A percentile compares a stretch with the other conserved stretches of the same genome.
Conservation (phyloP, 2,888 invertebrate species). For the Aleiodes alternator region DNA sequence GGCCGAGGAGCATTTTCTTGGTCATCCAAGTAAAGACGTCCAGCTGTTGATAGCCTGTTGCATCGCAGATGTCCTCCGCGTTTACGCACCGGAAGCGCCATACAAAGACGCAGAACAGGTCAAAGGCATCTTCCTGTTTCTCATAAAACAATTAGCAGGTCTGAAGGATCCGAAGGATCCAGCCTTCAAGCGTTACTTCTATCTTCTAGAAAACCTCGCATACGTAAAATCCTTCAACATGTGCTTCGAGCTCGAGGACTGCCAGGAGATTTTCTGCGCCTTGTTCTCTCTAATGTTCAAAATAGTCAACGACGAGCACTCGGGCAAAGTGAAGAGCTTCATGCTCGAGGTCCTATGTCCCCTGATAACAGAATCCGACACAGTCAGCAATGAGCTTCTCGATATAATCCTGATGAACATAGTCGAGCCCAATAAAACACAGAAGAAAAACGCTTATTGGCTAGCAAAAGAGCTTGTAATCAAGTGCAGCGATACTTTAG, state of each 20-base stretch:
- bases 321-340: slow-evolving; percentile 95
- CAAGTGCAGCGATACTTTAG: slow-evolving; percentile 94
- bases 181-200: slow-evolving; percentile 98
- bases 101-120: slow-evolving; percentile 95
- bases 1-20: slow-evolving; percentile 94
- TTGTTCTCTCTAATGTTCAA: slow-evolving; percentile 96
- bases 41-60: slow-evolving; percentile 97
- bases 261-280: slow-evolving; percentile 96
- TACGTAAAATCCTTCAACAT: slow-evolving; percentile 99
- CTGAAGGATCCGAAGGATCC: slow-evolving; percentile 97
- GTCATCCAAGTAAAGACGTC: slow-evolving; percentile 93
- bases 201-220: slow-evolving; percentile 96
- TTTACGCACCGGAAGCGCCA: slow-evolving; percentile 98
- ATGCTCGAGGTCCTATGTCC: slow-evolving; percentile 97
- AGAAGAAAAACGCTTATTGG: slow-evolving; percentile 91
- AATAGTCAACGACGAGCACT: slow-evolving; percentile 98
- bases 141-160: slow-evolving; percentile 94
- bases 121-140: slow-evolving; percentile 92
- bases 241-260: slow-evolving; percentile 98
- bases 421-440: slow-evolving; percentile 94
- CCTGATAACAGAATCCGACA: slow-evolving; percentile 95
- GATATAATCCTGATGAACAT: slow-evolving; percentile 96
- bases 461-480: slow-evolving; percentile 94
- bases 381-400: slow-evolving; percentile 94
- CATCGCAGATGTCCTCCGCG: slow-evolving; percentile 96